phyloP scores from a whole-genome alignment of 2,113 vertebrate species.

The Setophaga kirtlandii region DNA sequence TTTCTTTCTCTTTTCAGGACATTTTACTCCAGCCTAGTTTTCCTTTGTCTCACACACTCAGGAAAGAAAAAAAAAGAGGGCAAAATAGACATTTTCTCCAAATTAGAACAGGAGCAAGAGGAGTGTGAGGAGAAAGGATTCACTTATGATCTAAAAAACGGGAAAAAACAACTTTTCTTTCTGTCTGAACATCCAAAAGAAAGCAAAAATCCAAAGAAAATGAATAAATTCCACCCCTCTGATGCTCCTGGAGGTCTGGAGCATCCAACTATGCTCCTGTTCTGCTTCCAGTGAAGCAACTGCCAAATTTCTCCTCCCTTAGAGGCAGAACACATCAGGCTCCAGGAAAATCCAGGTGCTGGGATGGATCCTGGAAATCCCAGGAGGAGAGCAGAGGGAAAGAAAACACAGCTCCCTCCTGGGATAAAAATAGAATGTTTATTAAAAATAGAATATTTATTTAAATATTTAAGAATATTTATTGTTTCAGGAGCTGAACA shows the following conservation, averaged over 20 bases:
- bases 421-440: slow-evolving; percentile 1
- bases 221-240: background rate
- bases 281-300: background rate
- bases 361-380: slow-evolving; percentile 5
- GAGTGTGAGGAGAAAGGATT: background rate
- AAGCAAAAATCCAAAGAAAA: slow-evolving; percentile 9
- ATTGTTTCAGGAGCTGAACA: background rate
- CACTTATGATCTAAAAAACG: background rate
- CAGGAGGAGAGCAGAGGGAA: background rate
- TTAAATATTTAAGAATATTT: no score
- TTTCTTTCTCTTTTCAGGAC: background rate
- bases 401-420: slow-evolving; percentile 5
- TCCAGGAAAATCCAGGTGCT: slow-evolving; percentile 1
- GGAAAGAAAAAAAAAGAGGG: background rate
- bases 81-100: background rate
- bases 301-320: slow-evolving; percentile 5
- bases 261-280: background rate
- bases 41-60: background rate
- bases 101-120: background rate
- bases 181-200: background rate
- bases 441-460: no score
- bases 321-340: background rate
- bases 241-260: background rate
- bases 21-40: background rate
- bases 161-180: background rate